Base-by-base conservation (phyloP, 64 coral and sea anemone species). In the Pachyseris speciosa region DNA sequence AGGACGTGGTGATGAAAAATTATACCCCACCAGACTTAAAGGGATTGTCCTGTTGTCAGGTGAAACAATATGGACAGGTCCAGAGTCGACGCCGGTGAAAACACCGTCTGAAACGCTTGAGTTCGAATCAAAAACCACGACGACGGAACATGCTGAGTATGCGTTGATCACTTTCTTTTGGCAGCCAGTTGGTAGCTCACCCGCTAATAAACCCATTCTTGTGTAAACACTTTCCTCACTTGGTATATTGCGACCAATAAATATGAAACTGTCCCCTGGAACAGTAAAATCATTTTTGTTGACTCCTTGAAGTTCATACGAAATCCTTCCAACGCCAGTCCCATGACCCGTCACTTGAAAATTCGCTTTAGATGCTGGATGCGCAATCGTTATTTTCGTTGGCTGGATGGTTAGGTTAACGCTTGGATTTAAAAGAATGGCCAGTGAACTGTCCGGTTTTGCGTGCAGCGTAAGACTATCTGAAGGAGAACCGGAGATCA, bases 181-280 rank as follows among this genome's bases (percentile, higher is more conserved):
- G 51, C 94, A 95, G 12, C 94, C 94, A 11, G 45, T 27, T 5
- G 88, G 94, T 37, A 95, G 57, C 70, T 17, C 64, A 12, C 73
- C 83, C 8, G 10, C 55, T 0, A 25, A 19, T 1, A 87, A 43
- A 51, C 9, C 42, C 26, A n/a, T n/a, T n/a, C n/a, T n/a, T n/a
- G n/a, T n/a, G n/a, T n/a, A n/a, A n/a, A n/a, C n/a, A n/a, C n/a
- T n/a, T n/a, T n/a, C n/a, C 4, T 2, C 32, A 9, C 34, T 28
- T 6, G 22, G 2, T 32, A 33, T 36, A 37, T 90, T 70, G 33
- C 59, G 87, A 33, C 37, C 64, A 37, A 87, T 41, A 40, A 86
- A 86, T 2, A 95, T 8, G 4, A 66, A 22, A 76, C 83, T 80
- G 42, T 15, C 25, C 27, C 64, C 57, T 30, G 83, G 94, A 22